A percentile compares a stretch with the other conserved stretches of the same genome.
These are phyloP conservation scores for Esox niger DNA, from an alignment of 2,113 vertebrate genomes.

Conservation along the genomic window DNA sequence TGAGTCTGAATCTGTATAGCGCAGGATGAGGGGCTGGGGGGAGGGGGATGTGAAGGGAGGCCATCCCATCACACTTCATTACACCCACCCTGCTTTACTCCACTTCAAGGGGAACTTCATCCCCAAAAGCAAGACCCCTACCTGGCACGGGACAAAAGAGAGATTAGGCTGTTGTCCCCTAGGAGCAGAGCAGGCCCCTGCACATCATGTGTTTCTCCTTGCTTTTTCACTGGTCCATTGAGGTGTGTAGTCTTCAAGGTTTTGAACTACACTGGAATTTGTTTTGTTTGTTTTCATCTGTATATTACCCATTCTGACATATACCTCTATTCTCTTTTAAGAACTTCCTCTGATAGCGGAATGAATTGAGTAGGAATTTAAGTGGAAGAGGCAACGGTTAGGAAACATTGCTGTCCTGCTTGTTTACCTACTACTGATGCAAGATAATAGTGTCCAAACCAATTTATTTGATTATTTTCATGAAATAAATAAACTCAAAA, in stretches of 20 bases:
- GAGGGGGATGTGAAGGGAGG: background rate
- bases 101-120: constrained; percentile 16
- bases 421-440: background rate
- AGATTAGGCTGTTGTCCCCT: constrained; percentile 8
- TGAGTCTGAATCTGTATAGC: background rate
- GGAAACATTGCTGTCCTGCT: background rate
- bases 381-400: background rate
- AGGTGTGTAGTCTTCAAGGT: constrained; percentile 1
- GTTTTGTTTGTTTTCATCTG: background rate
- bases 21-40: background rate
- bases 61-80: constrained; percentile 16
- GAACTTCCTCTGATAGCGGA: background rate
- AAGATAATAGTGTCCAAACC: too few relatives aligned
- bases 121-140: constrained; percentile 18
- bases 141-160: constrained; percentile 14
- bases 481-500: background rate
- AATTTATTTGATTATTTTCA: too few relatives aligned
- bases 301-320: too few relatives aligned
- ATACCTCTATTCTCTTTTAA: background rate
- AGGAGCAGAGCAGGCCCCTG: background rate
- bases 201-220: constrained; percentile 9
- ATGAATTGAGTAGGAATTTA: background rate
- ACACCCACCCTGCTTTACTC: constrained; percentile 15
- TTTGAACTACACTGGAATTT: background rate
- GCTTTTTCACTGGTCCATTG: background rate